These are phyloP conservation scores for Pocillopora meandrina DNA, from an alignment of 92 coral and sea anemone genomes.

Conservation along the genomic window DNA sequence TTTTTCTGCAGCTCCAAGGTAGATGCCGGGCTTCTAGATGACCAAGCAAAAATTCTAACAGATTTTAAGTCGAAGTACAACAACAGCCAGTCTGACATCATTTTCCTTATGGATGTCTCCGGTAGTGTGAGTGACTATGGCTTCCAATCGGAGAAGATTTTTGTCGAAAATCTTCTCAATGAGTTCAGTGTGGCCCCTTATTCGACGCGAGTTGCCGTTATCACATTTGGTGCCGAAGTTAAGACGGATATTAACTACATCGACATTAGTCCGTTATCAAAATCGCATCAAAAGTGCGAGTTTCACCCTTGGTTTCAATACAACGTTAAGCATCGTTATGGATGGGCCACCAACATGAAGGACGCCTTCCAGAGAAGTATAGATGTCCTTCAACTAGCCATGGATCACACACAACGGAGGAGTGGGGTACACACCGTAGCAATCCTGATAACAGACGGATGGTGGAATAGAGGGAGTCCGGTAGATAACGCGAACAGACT, in stretches of 20 bases:
- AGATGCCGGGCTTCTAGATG: slow-evolving; percentile 53
- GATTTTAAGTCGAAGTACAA: slow-evolving; percentile 78
- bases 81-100: slow-evolving; percentile 89
- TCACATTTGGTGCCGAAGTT: slow-evolving; percentile 75
- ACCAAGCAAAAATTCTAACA: slow-evolving; percentile 52
- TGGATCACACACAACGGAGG: slow-evolving; percentile 51
- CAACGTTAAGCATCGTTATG: slow-evolving; percentile 70
- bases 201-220: slow-evolving; percentile 86
- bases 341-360: slow-evolving; percentile 75
- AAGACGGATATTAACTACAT: slow-evolving; percentile 89
- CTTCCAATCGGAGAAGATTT: slow-evolving; percentile 75
- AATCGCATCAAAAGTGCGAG: slow-evolving; percentile 84
- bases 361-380: slow-evolving; percentile 60
- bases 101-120: slow-evolving; percentile 87
- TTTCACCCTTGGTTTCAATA: slow-evolving; percentile 77
- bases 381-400: slow-evolving; percentile 57
- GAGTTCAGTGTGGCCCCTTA: slow-evolving; percentile 91
- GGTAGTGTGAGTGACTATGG: slow-evolving; percentile 90
- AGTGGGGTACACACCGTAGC: slow-evolving; percentile 83
- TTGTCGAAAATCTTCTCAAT: slow-evolving; percentile 83
- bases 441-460: slow-evolving; percentile 92
- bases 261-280: slow-evolving; percentile 73
- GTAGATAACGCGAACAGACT: slow-evolving; percentile 52
- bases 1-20: slow-evolving; percentile 3
- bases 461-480: slow-evolving; percentile 85